These are phyloP conservation scores for Neocloeon triangulifer DNA, from an alignment of 1,140 invertebrate species.

Conservation along the genomic window DNA sequence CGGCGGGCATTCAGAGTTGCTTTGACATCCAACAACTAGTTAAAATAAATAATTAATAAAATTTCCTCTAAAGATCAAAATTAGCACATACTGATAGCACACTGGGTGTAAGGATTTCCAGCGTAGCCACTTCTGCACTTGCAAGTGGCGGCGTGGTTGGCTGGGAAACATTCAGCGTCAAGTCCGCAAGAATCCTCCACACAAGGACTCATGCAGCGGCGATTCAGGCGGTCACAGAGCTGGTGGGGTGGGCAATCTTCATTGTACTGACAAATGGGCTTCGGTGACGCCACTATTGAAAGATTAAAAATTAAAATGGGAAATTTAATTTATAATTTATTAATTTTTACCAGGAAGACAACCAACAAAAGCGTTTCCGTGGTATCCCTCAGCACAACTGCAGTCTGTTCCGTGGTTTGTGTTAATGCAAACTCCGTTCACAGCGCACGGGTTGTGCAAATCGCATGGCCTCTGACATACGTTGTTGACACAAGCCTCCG, in stretches of 20 bases:
- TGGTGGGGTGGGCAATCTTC: conserved; percentile 67
- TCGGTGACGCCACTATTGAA: conserved; percentile 31
- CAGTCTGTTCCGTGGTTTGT: conserved; percentile 70
- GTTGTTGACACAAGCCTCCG: conserved; percentile 56
- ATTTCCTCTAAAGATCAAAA: background rate
- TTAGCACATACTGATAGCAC: conserved; percentile 26
- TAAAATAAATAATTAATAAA: conserved; percentile 5
- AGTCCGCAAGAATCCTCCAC: conserved; percentile 57
- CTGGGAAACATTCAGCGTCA: conserved; percentile 55
- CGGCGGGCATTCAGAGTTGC: conserved; percentile 38
- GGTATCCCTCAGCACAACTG: conserved; percentile 57
- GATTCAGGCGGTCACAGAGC: conserved; percentile 56
- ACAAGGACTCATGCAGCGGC: conserved; percentile 65
- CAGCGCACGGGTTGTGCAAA: conserved; percentile 55
- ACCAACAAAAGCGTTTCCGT: conserved; percentile 62
- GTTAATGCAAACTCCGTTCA: conserved; percentile 67
- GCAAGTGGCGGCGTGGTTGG: conserved; percentile 55
- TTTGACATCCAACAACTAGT: conserved; percentile 37
- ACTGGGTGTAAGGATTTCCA: conserved; percentile 58
- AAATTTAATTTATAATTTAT: background rate
- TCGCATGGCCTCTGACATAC: conserved; percentile 63
- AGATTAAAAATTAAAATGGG: conserved; percentile 5
- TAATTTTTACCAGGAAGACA: conserved; percentile 41
- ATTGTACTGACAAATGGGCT: conserved; percentile 66
- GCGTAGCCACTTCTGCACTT: conserved; percentile 47